Evolutionary conservation across 2,797 vertebrate species (phyloP).

Genomic region (Paguma larvata): DNA sequence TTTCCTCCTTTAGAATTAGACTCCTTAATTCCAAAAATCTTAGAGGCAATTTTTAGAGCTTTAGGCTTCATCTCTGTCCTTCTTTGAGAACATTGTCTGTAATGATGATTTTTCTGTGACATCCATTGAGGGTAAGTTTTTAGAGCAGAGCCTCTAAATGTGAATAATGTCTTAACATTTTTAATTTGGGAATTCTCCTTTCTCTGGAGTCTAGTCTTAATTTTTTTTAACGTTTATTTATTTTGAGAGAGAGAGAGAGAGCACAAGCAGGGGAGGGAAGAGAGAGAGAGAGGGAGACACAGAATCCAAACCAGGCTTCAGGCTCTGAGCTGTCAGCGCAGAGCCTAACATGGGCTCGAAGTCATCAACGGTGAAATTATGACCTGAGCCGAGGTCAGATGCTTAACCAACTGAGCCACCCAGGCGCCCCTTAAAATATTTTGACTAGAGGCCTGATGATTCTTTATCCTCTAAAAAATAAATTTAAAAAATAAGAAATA

Average conservation of each 20-base stretch:
- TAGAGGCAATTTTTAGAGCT: neutral
- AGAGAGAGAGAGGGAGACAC: no score
- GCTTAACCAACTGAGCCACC: no score
- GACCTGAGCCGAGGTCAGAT: no score
- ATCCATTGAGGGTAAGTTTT: neutral
- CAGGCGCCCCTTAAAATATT: neutral
- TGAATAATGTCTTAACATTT: neutral
- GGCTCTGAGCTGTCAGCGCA: no score
- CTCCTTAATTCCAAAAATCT: neutral
- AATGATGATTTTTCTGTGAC: neutral
- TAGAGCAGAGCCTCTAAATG: neutral
- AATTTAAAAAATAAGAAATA: no score
- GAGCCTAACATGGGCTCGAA: no score
- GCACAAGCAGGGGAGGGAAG: no score
- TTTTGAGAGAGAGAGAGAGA: no score
- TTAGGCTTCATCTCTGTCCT: neutral
- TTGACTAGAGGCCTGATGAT: neutral
- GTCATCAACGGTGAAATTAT: no score
- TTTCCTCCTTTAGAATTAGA: neutral
- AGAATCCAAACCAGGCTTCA: no score
- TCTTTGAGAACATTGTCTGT: neutral
- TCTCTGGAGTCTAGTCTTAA: constrained; percentile 19
- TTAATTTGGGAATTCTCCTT: neutral
- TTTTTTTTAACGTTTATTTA: neutral
- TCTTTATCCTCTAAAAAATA: neutral